Base-by-base conservation (phyloP, 2,797 vertebrate species). In the Chelmon rostratus region DNA sequence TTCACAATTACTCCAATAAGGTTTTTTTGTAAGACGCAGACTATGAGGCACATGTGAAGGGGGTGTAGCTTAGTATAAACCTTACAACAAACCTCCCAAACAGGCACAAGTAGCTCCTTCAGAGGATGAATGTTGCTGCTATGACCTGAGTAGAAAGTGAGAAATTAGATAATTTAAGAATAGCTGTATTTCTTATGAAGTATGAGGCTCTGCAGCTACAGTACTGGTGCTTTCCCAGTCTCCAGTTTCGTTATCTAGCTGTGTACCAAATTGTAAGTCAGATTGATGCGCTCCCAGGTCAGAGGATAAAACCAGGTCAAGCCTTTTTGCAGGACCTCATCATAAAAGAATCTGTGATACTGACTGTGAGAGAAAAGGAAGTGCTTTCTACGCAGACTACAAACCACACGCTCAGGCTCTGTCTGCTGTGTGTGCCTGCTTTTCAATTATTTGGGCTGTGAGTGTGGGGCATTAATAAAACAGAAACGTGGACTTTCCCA, bases 401-500 rank as follows among this genome's bases (percentile, higher is more conserved):
- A 25, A 56, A 18, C 2, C 21, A 50, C 46, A 33, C 18, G 13
- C n/a, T 42, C 3, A 4, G 1, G 52, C 31, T 12, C 2, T 2
- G 21, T 16, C 25, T 47, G 8, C 11, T 53, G 6, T 38, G 10
- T 21, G 5, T n/a, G n/a, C 6, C 15, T 47, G 11, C 21, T 8
- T 76, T 9, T 50, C 8, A 47, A 2, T 7, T 25, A 57, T 38
- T 59, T 25, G 18, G 18, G 0, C 21, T 38, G 13, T 49, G 19
- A 3, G 3, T 2, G 18, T 16, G 18, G 56, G 10, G 25, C 33
- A 52, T 66, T 21, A 13, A 21, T 73, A 21, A 38, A 67, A 23
- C 21, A n/a, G 49, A 33, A 52, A 16, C 25, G 33, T 42, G 47
- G 38, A 25, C 61, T 74, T 68, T 58, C 40, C 74, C 31, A 9